These are phyloP conservation scores for Lasioglossum oenotherae DNA, from an alignment of 2,888 invertebrate genomes.

Conservation along the genomic window DNA sequence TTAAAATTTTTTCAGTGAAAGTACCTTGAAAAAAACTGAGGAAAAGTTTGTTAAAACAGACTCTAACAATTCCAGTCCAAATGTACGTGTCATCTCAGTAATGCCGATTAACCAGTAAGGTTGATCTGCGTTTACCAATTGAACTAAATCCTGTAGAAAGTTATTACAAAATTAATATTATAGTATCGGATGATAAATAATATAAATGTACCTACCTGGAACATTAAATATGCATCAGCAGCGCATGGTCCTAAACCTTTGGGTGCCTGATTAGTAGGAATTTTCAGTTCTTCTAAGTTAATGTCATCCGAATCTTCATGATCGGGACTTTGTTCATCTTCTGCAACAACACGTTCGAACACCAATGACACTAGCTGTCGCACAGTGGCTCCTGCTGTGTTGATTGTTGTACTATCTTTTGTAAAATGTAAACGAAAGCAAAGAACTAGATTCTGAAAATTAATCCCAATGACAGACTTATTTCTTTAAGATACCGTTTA, in stretches of 20 bases:
- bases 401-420: constrained; percentile 97
- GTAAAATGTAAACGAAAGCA: constrained; percentile 98
- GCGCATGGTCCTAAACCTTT: constrained; percentile 95
- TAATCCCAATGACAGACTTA: constrained; percentile 1
- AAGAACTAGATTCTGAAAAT: constrained; percentile 93
- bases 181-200: background rate
- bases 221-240: constrained; percentile 96
- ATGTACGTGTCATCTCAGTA: constrained; percentile 98
- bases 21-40: constrained; percentile 93
- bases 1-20: constrained; percentile 14
- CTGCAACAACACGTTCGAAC: constrained; percentile 93
- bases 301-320: constrained; percentile 84
- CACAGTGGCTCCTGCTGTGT: constrained; percentile 99
- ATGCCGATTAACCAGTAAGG: constrained; percentile 98
- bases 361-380: constrained; percentile 97
- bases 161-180: background rate
- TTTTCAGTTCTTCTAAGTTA: constrained; percentile 92
- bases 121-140: constrained; percentile 97
- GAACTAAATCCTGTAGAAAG: constrained; percentile 93
- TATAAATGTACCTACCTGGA: constrained; percentile 88
- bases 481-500: background rate
- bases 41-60: constrained; percentile 95
- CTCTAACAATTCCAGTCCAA: constrained; percentile 97
- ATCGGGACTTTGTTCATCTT: constrained; percentile 87
- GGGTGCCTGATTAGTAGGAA: constrained; percentile 91